Conservation (phyloP, 2,888 invertebrate genomes). For the Pseudococcus viburni region DNA sequence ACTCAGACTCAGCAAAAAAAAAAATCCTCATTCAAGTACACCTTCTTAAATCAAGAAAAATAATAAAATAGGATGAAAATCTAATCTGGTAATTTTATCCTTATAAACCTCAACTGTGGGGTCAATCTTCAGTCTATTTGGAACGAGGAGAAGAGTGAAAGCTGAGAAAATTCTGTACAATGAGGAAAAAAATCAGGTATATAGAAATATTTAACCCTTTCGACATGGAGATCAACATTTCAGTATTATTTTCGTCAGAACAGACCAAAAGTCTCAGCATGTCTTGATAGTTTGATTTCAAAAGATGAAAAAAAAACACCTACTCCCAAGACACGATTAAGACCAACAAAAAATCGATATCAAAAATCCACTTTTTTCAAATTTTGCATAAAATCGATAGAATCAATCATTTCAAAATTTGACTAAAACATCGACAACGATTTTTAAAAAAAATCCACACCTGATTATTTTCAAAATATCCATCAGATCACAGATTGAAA, state of each 20-base stretch:
- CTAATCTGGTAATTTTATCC: background rate
- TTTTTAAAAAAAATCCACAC: background rate
- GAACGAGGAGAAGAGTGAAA: background rate
- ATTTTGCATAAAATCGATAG: no score
- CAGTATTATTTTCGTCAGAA: no score
- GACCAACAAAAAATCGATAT: no score
- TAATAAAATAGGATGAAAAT: background rate
- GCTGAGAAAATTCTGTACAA: background rate
- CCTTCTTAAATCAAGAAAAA: background rate
- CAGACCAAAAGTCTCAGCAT: background rate
- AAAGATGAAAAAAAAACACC: no score
- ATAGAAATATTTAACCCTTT: no score
- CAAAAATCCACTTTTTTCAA: background rate
- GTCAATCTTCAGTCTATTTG: background rate
- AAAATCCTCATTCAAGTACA: no score
- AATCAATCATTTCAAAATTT: no score
- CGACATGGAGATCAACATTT: no score
- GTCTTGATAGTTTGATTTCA: background rate
- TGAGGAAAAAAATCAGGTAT: no score
- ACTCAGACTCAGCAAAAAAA: background rate
- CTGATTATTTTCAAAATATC: no score
- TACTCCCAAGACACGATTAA: no score
- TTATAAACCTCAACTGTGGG: background rate
- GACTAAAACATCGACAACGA: no score
- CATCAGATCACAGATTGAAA: background rate